Evolutionary conservation across 2,113 vertebrate genomes (phyloP).

Genomic region (Vidua chalybeata): DNA sequence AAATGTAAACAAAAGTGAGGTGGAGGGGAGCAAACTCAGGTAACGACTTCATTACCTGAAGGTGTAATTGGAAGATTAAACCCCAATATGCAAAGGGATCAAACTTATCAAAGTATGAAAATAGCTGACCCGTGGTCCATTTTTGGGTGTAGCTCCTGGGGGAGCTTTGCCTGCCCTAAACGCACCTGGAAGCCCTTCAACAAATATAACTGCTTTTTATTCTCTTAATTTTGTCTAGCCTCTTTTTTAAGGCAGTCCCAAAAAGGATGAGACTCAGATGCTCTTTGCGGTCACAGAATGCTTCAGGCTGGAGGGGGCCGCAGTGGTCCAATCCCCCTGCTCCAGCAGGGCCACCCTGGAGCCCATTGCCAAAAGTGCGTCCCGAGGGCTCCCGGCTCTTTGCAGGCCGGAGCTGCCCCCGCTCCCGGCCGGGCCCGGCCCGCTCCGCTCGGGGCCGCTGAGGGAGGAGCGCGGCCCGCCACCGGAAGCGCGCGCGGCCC

Average conservation of each 20-base stretch:
- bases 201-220: background rate
- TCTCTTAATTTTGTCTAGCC: background rate
- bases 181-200: background rate
- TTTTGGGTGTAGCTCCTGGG: background rate
- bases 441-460: too few relatives aligned
- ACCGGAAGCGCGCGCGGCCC: background rate
- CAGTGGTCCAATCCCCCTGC: rapidly evolving
- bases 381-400: rapidly evolving
- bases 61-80: background rate
- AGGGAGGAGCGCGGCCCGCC: rapidly evolving
- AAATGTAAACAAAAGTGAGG: background rate
- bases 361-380: rapidly evolving
- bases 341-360: rapidly evolving
- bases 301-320: too few relatives aligned
- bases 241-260: background rate
- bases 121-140: background rate
- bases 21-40: background rate
- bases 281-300: rapidly evolving
- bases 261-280: too few relatives aligned
- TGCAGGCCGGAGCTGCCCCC: rapidly evolving
- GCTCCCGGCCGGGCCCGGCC: too few relatives aligned
- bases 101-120: background rate
- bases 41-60: background rate
- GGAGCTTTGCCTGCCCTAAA: too few relatives aligned
- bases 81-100: background rate